These are phyloP conservation scores for Caracal caracal DNA, from an alignment of 2,113 vertebrate genomes.

Conservation along the genomic window DNA sequence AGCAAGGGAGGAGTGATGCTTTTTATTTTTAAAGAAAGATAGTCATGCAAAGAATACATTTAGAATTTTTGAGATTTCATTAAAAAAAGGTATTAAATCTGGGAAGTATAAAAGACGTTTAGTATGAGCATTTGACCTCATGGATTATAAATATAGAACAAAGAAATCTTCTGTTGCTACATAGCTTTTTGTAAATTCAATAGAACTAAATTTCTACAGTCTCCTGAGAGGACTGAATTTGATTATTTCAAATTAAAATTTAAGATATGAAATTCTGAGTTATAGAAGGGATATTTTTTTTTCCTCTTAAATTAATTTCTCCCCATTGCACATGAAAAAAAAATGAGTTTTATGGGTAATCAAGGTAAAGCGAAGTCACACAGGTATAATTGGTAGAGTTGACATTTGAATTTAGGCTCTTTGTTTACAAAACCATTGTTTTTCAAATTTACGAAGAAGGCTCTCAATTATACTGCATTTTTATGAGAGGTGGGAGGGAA, in stretches of 20 bases:
- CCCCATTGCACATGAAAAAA: not conserved
- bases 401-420: not conserved
- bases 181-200: slow-evolving; percentile 7
- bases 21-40: slow-evolving; percentile 63
- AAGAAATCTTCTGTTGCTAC: not conserved
- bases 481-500: not conserved
- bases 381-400: not conserved
- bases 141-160: not conserved
- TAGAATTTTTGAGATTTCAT: slow-evolving; percentile 44
- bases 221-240: not conserved
- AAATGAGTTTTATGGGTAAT: slow-evolving; percentile 6
- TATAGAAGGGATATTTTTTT: not conserved
- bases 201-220: not conserved
- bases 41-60: not conserved
- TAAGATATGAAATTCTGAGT: not conserved
- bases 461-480: not conserved
- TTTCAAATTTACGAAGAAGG: not conserved
- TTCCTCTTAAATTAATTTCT: not conserved
- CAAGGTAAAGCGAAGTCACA: not conserved
- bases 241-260: slow-evolving; percentile 40
- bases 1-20: not conserved
- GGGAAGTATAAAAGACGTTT: not conserved
- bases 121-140: not conserved
- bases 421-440: not conserved
- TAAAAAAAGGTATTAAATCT: slow-evolving; percentile 1